Evolutionary conservation across 2,888 invertebrate genomes (phyloP), one percentile per base, ranked within the genome.

Genomic region (Cerceris ruficornis): DNA sequence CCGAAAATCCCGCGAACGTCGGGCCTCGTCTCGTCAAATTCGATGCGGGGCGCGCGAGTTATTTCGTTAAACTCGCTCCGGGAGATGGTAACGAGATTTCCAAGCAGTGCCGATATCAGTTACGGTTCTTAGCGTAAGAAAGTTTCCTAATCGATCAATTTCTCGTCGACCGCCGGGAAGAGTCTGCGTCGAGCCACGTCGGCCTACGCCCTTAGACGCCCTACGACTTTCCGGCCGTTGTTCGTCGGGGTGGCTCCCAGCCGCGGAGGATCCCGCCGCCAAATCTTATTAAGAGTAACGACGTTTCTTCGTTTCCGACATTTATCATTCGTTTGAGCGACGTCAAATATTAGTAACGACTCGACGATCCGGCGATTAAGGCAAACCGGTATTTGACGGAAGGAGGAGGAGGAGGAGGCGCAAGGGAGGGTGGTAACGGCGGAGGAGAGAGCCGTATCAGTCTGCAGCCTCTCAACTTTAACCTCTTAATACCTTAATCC

Each of bases 71-170:
- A 28, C 28, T 28, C 4, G 4, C 28, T 28, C n/a, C n/a, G n/a
- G n/a, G n/a, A n/a, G n/a, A n/a, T n/a, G n/a, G n/a, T n/a, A n/a
- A n/a, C n/a, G n/a, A n/a, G n/a, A n/a, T n/a, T n/a, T n/a, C n/a
- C n/a, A n/a, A n/a, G n/a, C n/a, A n/a, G n/a, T n/a, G n/a, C n/a
- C n/a, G n/a, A n/a, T 81, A 83, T 81, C 76, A 65, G 73, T 83
- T 70, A 80, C 77, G 28, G 69, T 73, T 69, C 68, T 75, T 77
- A 54, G 61, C 81, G 58, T 54, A 70, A 65, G 78, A 61, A 85
- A 85, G 81, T 85, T 85, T 80, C 73, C 79, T 75, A 80, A 85
- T 83, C 85, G 72, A 85, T 85, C 85, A 80, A 83, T 85, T 83
- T 83, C 83, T 78, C 81, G 66, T 78, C 78, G 72, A 68, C 74